phyloP scores from a whole-genome alignment of 2,888 invertebrate genomes.

The Peribatodes rhomboidaria region DNA sequence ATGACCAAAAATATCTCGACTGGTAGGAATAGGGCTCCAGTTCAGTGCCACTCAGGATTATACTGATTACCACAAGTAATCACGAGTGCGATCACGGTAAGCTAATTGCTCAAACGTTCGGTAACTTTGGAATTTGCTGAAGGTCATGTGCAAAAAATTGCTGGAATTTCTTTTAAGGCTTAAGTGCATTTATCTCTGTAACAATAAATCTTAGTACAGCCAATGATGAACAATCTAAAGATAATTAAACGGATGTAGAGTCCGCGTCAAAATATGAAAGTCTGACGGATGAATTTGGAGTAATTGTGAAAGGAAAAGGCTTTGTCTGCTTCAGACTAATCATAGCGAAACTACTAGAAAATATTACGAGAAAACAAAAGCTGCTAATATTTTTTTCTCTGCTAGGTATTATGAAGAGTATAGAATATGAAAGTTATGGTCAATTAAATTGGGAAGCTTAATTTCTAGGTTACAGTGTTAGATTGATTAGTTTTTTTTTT shows the following conservation, averaged over 20 bases:
- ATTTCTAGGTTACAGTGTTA: conserved; percentile 5
- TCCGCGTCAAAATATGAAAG: conserved; percentile 5
- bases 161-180: too few relatives aligned
- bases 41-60: too few relatives aligned
- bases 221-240: not conserved
- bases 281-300: conserved; percentile 2
- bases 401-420: not conserved
- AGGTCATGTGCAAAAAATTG: not conserved
- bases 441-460: not conserved
- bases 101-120: not conserved
- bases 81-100: too few relatives aligned
- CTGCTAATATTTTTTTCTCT: too few relatives aligned
- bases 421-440: conserved; percentile 8
- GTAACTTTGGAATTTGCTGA: not conserved
- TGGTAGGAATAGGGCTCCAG: too few relatives aligned
- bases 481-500: conserved; percentile 11
- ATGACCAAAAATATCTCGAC: too few relatives aligned
- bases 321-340: conserved; percentile 9
- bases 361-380: not conserved
- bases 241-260: conserved; percentile 7
- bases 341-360: not conserved
- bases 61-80: too few relatives aligned
- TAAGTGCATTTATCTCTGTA: not conserved
- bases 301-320: conserved; percentile 14
- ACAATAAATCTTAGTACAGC: not conserved